Base-by-base conservation (phyloP, 2,888 invertebrate species). In the Latrodectus hesperus region DNA sequence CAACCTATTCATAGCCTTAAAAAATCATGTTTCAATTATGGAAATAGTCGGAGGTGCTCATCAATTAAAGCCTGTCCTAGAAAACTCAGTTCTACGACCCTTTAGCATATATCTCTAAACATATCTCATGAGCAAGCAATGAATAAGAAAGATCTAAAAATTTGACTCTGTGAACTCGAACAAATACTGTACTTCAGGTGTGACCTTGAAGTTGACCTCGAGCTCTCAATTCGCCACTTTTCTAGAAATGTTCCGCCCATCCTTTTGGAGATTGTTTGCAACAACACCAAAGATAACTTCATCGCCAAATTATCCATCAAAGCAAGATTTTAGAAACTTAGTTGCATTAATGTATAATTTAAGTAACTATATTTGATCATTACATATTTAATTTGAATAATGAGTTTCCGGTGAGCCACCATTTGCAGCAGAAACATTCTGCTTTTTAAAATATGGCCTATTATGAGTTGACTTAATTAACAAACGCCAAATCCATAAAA, bases 161-260 rank as follows among this genome's bases (percentile, higher is more conserved):
- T 87, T 87, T 87, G 81, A 87, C 86, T 83, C 87, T 67, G 72
- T 88, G 87, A 88, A 83, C 87, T 83, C 83, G 87, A 83, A 79
- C 87, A 88, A 88, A 88, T 83, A 88, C 73, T 74, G 77, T 71
- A 70, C 87, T 82, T 74, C 87, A 83, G 78, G 83, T 83, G 82
- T 83, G 82, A 88, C 87, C 87, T 88, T 88, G 87, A 68, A 70
- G 77, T 77, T 88, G 68, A 88, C 87, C 87, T 88, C 82, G 74
- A 83, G 87, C 53, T 88, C 87, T 83, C 82, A 82, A 88, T 88
- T 88, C 78, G 74, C 78, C 73, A 88, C 77, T 73, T 88, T 88
- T 77, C 55, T 72, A 60, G 65, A 79, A 81, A 78, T 74, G 78
- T 51, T 70, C 82, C 87, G 78, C 77, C 87, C 87, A 78, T 84